Base-by-base conservation (phyloP, 2,113 vertebrate species). In the Aplodontia rufa region DNA sequence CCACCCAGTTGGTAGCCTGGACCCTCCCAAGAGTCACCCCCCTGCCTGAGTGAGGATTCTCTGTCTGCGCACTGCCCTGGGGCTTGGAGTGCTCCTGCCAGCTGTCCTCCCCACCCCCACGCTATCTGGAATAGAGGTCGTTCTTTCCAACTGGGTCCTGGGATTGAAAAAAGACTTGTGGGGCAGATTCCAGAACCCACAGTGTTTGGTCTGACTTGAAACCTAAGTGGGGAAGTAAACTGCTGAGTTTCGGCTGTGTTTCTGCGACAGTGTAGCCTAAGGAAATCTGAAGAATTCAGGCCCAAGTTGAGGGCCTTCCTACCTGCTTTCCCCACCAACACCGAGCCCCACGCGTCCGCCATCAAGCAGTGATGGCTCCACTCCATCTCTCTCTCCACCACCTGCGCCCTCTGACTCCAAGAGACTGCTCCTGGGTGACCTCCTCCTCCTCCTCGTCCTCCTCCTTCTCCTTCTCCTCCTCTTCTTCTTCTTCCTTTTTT, bases 361-460 rank as follows among this genome's bases (percentile, higher is more conserved):
- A n/a, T n/a, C n/a, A n/a, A n/a, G n/a, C n/a, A n/a, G n/a, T n/a
- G n/a, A 1, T 3, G 1, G 16, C 76, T 30, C 0, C 1, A 19
- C 12, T 20, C 20, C 42, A 14, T 7, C 49, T 62, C 11, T 14
- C 6, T 22, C 72, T 68, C 40, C n/a, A 7, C 22, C 6, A 0
- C 1, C 13, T 20, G 9, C 14, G 1, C 1, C 8, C 5, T 2
- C 9, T 5, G 8, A 3, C 35, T 1, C 6, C 40, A 9, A 3
- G 16, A 10, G 60, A 58, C 64, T 5, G 40, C 28, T 45, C n/a
- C 20, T 42, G 11, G 7, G 6, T 1, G 16, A n/a, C n/a, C n/a
- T n/a, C n/a, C n/a, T n/a, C n/a, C n/a, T n/a, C n/a, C n/a, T n/a
- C n/a, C n/a, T n/a, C n/a, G n/a, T n/a, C n/a, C n/a, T n/a, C n/a